A percentile compares a stretch with the other conserved stretches of the same genome.
Evolutionary conservation across 2,113 vertebrate species (phyloP).

Genomic region (Gymnogyps californianus): DNA sequence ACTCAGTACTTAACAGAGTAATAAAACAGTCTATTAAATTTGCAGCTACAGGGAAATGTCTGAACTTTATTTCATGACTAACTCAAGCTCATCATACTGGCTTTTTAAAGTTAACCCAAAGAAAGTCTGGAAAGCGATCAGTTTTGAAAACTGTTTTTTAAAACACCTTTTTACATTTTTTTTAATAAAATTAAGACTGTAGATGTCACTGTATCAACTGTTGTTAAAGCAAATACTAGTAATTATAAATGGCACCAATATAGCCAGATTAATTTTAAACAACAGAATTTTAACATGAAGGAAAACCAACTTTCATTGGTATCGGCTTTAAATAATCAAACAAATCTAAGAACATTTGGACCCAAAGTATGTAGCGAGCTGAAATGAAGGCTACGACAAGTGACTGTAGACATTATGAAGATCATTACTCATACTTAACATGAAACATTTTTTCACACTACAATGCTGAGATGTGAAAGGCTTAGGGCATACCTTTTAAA

Average conservation of each 20-base stretch:
- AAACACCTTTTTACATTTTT: neutral
- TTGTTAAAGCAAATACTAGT: neutral
- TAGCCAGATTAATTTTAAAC: neutral
- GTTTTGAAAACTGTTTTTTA: neutral
- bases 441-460: neutral
- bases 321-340: neutral
- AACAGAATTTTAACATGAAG: neutral
- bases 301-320: neutral
- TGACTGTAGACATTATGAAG: neutral
- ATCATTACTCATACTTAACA: neutral
- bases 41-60: neutral
- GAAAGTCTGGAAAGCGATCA: neutral
- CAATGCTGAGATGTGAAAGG: neutral
- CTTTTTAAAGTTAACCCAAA: neutral
- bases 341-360: neutral
- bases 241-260: neutral
- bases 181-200: neutral
- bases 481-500: neutral
- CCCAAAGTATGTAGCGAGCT: neutral
- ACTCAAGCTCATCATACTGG: neutral
- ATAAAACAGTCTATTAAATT: conserved; percentile 7
- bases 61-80: conserved; percentile 14
- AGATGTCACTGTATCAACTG: neutral
- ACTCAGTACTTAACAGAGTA: neutral
- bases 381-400: neutral